Evolutionary conservation across 2,888 invertebrate genomes (phyloP).

Genomic region (Glaucopsyche alexis): DNA sequence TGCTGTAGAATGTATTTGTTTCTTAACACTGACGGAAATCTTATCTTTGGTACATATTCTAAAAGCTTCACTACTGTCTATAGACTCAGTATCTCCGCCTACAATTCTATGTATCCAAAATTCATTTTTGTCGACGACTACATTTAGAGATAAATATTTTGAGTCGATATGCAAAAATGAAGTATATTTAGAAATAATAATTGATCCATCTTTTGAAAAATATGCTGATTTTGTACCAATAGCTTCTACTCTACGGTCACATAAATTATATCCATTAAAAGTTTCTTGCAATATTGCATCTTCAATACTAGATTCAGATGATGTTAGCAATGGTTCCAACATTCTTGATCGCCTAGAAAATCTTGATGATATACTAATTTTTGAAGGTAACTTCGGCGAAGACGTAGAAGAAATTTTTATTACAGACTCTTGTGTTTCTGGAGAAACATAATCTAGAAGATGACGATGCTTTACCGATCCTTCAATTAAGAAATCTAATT

Average conservation of each 20-base stretch:
- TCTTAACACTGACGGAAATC: slow-evolving; percentile 60
- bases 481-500: slow-evolving; percentile 63
- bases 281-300: slow-evolving; percentile 47
- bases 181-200: slow-evolving; percentile 55
- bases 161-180: slow-evolving; percentile 63
- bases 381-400: slow-evolving; percentile 47
- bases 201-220: slow-evolving; percentile 67
- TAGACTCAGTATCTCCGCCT: slow-evolving; percentile 48
- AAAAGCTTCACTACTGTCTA: slow-evolving; percentile 60
- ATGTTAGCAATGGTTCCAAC: slow-evolving; percentile 41
- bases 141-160: slow-evolving; percentile 59
- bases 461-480: slow-evolving; percentile 68
- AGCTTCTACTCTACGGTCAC: slow-evolving; percentile 66
- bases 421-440: slow-evolving; percentile 37
- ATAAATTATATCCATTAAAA: slow-evolving; percentile 65
- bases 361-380: slow-evolving; percentile 54
- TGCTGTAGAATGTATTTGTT: slow-evolving; percentile 50
- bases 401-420: slow-evolving; percentile 46
- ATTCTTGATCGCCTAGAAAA: slow-evolving; percentile 45
- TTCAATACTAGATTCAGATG: slow-evolving; percentile 38
- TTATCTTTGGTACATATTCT: slow-evolving; percentile 61
- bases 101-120: slow-evolving; percentile 66
- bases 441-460: slow-evolving; percentile 35
- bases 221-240: slow-evolving; percentile 65
- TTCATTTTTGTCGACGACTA: slow-evolving; percentile 61